These are phyloP conservation scores for Zootermopsis nevadensis DNA, from an alignment of 2,888 invertebrate genomes.

Conservation along the genomic window DNA sequence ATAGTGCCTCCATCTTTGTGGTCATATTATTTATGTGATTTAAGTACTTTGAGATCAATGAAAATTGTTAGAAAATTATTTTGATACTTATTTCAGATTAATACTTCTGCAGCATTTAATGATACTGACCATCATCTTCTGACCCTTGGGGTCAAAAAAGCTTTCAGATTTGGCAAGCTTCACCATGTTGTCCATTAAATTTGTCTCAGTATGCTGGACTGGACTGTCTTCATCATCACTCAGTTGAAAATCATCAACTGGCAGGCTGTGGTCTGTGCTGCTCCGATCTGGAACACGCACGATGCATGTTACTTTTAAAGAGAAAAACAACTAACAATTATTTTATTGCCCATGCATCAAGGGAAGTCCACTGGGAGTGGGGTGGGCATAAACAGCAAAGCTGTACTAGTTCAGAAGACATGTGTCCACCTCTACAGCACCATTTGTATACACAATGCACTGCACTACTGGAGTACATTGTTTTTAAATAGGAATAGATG, in stretches of 20 bases:
- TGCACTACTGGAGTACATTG: not conserved
- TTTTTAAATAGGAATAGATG: too few relatives aligned
- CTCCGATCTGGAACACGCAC: slow-evolving; percentile 10
- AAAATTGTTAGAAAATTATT: too few relatives aligned
- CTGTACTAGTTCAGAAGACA: not conserved
- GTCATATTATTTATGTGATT: too few relatives aligned
- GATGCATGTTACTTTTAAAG: not conserved
- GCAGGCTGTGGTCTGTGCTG: slow-evolving; percentile 28
- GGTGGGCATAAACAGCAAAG: too few relatives aligned
- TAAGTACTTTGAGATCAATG: too few relatives aligned
- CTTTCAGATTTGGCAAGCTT: slow-evolving; percentile 13
- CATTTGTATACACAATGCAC: not conserved
- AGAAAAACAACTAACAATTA: not conserved
- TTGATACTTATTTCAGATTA: too few relatives aligned
- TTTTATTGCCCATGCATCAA: not conserved
- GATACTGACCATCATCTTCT: slow-evolving; percentile 51
- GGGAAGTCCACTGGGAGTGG: not conserved
- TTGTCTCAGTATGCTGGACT: not conserved
- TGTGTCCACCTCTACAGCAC: not conserved
- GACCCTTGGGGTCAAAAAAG: slow-evolving; percentile 48
- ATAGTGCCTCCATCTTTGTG: too few relatives aligned
- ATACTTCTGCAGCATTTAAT: not conserved
- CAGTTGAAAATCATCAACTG: slow-evolving; percentile 29
- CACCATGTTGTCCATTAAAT: slow-evolving; percentile 30
- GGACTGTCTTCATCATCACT: slow-evolving; percentile 37